Evolutionary conservation across 2,888 invertebrate species (phyloP), one percentile per base, ranked within the genome.

Genomic region (Melinaea menophilus): DNA sequence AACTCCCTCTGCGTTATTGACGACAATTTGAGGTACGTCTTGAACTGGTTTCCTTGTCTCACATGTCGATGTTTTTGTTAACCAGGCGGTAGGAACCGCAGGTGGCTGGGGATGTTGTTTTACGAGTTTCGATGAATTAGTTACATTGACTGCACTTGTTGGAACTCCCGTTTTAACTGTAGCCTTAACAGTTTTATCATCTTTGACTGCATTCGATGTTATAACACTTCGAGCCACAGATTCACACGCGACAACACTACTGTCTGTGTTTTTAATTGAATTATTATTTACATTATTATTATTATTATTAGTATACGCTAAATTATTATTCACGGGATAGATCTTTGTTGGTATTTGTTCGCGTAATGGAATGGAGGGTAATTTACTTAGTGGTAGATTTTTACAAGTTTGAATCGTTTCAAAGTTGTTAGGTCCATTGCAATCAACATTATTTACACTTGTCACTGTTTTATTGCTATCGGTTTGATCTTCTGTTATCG

Each of bases 71-170:
- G 81, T 61, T 67, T 72, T 72, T 7, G 68, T 77, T 66, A 90
- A 72, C 90, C 90, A 90, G 61, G 90, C 81, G 37, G 86, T 69
- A 7, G 90, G 90, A 47, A 90, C 90, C 9, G 85, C 86, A 54
- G 90, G 90, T 37, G 88, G 89, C 63, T 80, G 81, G 45, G 85
- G 83, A 57, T 80, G 79, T 45, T 78, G 77, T 63, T 75, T 73
- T 60, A 72, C 63, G 66, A 72, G 68, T 68, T 77, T 78, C 56
- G 76, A 67, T 13, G 66, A 64, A 67, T 69, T 71, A 57, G 60
- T 62, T 64, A 72, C 72, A 67, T 74, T 71, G 65, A 72, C 75
- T 71, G 69, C 64, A 65, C 65, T 70, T 70, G 66, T 66, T 61
- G 59, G 62, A 59, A 75, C 70, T 65, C 68, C 47, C 59, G 65